Evolutionary conservation across 1,140 invertebrate genomes (phyloP).

Genomic region (Ceratina calcarata): DNA sequence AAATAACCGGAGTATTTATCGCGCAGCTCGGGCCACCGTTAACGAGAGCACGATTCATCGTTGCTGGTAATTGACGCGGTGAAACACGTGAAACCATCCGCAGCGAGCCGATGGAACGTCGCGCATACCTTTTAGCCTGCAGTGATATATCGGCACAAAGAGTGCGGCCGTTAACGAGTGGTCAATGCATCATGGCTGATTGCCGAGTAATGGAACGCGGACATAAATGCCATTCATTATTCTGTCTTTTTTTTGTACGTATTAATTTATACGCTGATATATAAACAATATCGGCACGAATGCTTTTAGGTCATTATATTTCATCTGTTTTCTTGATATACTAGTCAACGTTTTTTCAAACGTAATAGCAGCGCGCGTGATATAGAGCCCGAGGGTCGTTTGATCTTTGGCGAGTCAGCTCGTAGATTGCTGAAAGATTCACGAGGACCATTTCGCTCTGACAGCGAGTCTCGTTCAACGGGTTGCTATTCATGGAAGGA

Average conservation of each 20-base stretch:
- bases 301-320: too few species aligned
- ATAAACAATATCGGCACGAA: too few species aligned
- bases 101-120: neutral
- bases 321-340: too few species aligned
- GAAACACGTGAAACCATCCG: constrained; percentile 22
- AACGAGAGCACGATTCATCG: constrained; percentile 38
- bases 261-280: too few species aligned
- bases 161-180: neutral
- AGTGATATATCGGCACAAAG: neutral
- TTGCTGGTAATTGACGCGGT: constrained; percentile 27
- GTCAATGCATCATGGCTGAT: constrained; percentile 1
- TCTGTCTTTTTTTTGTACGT: too few species aligned
- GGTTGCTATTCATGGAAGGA: constrained; percentile 23
- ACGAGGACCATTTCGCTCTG: constrained; percentile 7
- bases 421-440: constrained; percentile 24
- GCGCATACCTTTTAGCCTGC: neutral
- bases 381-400: constrained; percentile 1
- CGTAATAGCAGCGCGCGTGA: too few species aligned
- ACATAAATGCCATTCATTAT: too few species aligned
- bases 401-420: constrained; percentile 1
- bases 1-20: constrained; percentile 40
- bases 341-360: too few species aligned
- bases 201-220: neutral
- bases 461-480: constrained; percentile 4
- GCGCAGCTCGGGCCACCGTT: neutral